phyloP scores from a whole-genome alignment of 2,888 invertebrate species.

The Leucoptera coffeella region DNA sequence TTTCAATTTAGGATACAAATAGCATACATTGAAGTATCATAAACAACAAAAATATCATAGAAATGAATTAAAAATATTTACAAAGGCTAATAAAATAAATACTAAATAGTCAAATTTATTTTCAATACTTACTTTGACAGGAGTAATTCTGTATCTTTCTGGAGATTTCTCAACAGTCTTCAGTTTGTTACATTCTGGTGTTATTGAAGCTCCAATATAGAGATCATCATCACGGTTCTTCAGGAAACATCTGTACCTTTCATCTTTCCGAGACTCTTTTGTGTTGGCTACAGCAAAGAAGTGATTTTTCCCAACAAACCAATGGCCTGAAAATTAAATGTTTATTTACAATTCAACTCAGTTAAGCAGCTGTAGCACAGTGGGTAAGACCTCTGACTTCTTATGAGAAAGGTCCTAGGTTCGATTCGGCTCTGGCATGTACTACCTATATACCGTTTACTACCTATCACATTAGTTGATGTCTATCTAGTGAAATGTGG shows the following conservation, averaged over 20 bases:
- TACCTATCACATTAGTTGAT: too few species aligned
- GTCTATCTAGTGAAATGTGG: too few species aligned
- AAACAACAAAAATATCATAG: too few species aligned
- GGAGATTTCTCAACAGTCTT: constrained; percentile 93
- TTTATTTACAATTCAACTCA: not conserved
- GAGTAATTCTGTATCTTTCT: constrained; percentile 78
- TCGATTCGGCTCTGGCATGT: too few species aligned
- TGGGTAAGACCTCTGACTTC: too few species aligned
- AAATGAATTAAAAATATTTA: too few species aligned
- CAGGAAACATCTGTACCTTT: constrained; percentile 89
- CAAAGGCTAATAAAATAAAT: not conserved
- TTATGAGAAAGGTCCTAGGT: too few species aligned
- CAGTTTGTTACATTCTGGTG: constrained; percentile 87
- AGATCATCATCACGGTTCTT: constrained; percentile 92
- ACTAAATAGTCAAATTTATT: not conserved
- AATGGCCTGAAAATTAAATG: constrained; percentile 57
- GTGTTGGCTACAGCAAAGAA: constrained; percentile 97
- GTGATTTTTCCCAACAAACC: constrained; percentile 94
- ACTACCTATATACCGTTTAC: too few species aligned
- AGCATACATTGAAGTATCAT: too few species aligned
- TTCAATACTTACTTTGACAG: constrained; percentile 50
- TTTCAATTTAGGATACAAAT: too few species aligned
- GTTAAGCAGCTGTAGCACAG: too few species aligned
- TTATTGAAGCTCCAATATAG: constrained; percentile 87
- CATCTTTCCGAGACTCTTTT: constrained; percentile 91